Evolutionary conservation across 2,113 vertebrate species (phyloP).

Genomic region (Telmatochromis sp.): DNA sequence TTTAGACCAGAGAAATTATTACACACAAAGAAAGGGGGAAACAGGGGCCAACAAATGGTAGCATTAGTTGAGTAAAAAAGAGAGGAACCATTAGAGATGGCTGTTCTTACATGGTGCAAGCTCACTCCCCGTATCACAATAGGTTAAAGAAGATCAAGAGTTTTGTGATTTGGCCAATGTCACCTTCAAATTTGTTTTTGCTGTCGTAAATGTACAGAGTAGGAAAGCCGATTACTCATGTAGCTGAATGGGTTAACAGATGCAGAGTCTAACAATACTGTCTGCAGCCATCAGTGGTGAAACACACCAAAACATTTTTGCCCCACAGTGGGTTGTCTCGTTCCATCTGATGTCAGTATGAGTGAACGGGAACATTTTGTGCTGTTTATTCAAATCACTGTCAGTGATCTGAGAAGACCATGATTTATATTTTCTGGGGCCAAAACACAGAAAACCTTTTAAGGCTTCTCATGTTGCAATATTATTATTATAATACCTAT

Average conservation of each 20-base stretch:
- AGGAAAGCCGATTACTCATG: neutral
- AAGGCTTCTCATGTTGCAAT: neutral
- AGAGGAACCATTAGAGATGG: constrained; percentile 9
- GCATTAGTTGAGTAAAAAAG: constrained; percentile 4
- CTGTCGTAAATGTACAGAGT: neutral
- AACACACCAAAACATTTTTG: neutral
- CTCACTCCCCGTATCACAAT: neutral
- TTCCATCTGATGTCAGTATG: neutral
- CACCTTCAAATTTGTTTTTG: neutral
- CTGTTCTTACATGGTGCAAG: neutral
- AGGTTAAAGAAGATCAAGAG: neutral
- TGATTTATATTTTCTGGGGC: neutral
- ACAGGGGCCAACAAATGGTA: constrained; percentile 12
- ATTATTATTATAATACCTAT: neutral
- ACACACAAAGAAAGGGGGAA: constrained; percentile 8
- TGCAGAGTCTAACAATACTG: neutral
- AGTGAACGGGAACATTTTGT: neutral
- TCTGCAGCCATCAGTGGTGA: neutral
- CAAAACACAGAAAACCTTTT: neutral
- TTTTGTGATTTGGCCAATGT: neutral
- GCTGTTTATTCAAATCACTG: neutral
- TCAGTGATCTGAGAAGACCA: neutral
- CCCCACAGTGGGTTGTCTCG: neutral
- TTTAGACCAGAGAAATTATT: constrained; percentile 57
- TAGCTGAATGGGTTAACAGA: neutral